These are phyloP conservation scores for Monoplex corrugatus DNA, from an alignment of 2,888 invertebrate species.

Conservation along the genomic window DNA sequence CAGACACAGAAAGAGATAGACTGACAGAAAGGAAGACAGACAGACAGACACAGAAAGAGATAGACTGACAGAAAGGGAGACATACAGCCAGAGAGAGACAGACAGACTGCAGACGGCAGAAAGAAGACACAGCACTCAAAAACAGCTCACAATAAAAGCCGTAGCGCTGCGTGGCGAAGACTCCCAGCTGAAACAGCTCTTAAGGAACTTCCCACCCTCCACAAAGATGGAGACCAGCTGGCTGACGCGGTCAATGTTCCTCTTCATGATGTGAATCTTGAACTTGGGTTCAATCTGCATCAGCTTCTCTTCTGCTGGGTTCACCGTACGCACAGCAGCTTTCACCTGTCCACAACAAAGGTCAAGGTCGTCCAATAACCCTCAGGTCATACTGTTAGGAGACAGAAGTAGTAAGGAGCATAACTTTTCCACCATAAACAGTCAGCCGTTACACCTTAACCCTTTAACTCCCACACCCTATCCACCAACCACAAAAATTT, in stretches of 20 bases:
- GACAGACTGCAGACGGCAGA: neutral
- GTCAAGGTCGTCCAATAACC: too few species aligned
- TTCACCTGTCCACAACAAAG: slow-evolving; percentile 85
- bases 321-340: slow-evolving; percentile 95
- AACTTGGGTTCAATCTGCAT: slow-evolving; percentile 97
- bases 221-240: slow-evolving; percentile 93
- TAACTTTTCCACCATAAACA: too few species aligned
- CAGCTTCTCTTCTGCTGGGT: slow-evolving; percentile 97
- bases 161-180: slow-evolving; percentile 88
- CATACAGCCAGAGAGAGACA: too few species aligned
- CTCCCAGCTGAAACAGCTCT: slow-evolving; percentile 99
- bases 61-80: neutral
- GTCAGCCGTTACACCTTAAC: too few species aligned
- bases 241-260: slow-evolving; percentile 93
- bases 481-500: too few species aligned
- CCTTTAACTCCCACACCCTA: too few species aligned
- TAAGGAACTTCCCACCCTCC: slow-evolving; percentile 93
- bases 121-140: neutral
- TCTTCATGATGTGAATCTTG: slow-evolving; percentile 93
- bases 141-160: slow-evolving; percentile 86
- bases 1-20: too few species aligned
- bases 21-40: neutral
- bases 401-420: too few species aligned
- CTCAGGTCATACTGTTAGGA: too few species aligned
- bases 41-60: neutral